phyloP scores from a whole-genome alignment of 2,888 invertebrate genomes.

The Nephrotoma guestfalica region DNA sequence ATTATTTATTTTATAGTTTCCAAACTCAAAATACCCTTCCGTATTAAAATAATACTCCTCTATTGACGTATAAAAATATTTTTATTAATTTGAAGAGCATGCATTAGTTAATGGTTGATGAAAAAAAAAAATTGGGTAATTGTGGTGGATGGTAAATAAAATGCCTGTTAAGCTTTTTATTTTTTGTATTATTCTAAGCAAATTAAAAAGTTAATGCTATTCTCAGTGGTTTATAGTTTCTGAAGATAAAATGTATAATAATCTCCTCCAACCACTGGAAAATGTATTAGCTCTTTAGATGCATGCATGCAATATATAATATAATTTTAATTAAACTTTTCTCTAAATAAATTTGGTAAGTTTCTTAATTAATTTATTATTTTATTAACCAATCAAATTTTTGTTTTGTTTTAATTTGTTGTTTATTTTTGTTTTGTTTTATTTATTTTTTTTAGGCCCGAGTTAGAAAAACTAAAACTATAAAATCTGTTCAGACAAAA shows the following conservation, averaged over 20 bases:
- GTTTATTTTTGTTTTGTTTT: background rate
- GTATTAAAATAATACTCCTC: background rate
- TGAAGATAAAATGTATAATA: background rate
- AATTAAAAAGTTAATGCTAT: background rate
- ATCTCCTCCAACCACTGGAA: background rate
- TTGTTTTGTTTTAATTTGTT: background rate
- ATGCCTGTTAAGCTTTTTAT: background rate
- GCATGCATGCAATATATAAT: background rate
- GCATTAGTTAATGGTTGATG: background rate
- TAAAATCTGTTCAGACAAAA: background rate
- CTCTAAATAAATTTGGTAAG: background rate
- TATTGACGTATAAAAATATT: background rate
- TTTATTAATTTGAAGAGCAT: background rate
- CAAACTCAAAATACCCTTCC: background rate
- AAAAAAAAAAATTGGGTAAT: background rate
- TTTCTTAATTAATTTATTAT: background rate
- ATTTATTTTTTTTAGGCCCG: background rate
- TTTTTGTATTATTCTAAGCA: background rate
- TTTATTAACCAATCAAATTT: background rate
- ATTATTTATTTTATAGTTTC: background rate
- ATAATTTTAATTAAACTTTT: background rate
- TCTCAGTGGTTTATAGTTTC: background rate
- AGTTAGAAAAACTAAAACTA: background rate
- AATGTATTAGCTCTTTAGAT: background rate
- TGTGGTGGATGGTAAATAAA: background rate